Evolutionary conservation across 2,888 invertebrate genomes (phyloP), one percentile per base, ranked within the genome.

Genomic region (Leucophenga maculata): DNA sequence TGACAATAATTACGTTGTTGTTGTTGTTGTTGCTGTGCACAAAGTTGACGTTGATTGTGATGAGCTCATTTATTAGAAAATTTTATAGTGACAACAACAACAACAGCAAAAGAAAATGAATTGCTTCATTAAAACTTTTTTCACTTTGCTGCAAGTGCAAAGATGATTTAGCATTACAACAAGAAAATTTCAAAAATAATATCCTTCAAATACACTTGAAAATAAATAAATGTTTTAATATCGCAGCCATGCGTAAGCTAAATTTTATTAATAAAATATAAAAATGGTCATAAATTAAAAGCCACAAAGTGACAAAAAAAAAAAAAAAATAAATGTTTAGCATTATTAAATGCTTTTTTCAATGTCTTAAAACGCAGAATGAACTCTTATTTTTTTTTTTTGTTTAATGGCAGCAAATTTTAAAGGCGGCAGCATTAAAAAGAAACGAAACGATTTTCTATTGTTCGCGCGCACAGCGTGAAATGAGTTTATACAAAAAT

Each of bases 111-210:
- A n/a, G 26, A 26, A 26, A 26, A 26, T 26, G 26, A 26, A 26
- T 26, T 26, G 26, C 26, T 69, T 26, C 26, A 44, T 65, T 74
- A 70, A 80, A 79, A 77, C 69, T 69, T 60, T 69, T 74, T 72
- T 71, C 69, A 76, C 74, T 26, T 26, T 26, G 26, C 26, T 72
- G 70, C 70, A 70, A 72, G 72, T 62, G 65, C 54, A 68, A 50
- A 26, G 50, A 26, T 46, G 46, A 46, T 26, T 26, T 26, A 26
- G 26, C 26, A 26, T 26, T 26, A 26, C 26, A 26, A 26, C 26
- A 26, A 26, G 4, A 4, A 26, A 26, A 26, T 26, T 26, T 26
- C 2, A 4, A 26, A 26, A 26, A 26, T 26, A n/a, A 11, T 20
- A 54, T 54, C 54, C 54, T 54, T 54, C 18, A 54, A 54, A 54